These are phyloP conservation scores for Xiphias gladius DNA, from an alignment of 2,113 vertebrate genomes.

Conservation along the genomic window DNA sequence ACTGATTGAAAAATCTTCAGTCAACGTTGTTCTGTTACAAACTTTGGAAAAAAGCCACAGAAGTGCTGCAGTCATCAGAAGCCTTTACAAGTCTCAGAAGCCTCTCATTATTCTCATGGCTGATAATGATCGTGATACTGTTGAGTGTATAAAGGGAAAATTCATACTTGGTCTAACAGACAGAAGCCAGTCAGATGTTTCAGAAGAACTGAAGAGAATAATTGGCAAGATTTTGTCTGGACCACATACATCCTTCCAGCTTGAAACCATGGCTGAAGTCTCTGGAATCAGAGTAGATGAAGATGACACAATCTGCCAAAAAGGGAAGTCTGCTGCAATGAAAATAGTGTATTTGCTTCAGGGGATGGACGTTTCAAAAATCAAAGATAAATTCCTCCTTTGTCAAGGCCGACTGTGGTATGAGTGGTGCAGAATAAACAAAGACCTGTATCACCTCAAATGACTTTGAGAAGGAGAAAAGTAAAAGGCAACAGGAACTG, in stretches of 20 bases:
- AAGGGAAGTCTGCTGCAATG: conserved; percentile 62
- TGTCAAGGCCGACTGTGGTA: conserved; percentile 79
- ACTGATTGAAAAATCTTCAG: conserved; percentile 73
- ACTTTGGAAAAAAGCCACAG: conserved; percentile 37
- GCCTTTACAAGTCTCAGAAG: conserved; percentile 57
- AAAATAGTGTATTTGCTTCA: conserved; percentile 55
- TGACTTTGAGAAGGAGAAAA: conserved; percentile 72
- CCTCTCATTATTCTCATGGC: conserved; percentile 75
- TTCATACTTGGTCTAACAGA: conserved; percentile 73
- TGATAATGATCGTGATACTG: conserved; percentile 38
- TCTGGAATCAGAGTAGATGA: conserved; percentile 74
- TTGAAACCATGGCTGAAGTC: conserved; percentile 66
- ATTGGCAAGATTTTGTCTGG: conserved; percentile 66
- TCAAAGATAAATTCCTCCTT: conserved; percentile 66
- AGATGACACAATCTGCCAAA: conserved; percentile 47
- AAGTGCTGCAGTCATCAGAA: conserved; percentile 36
- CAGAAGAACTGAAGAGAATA: conserved; percentile 54
- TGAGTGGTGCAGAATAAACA: conserved; percentile 78
- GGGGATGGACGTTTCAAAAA: conserved; percentile 53
- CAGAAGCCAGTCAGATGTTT: conserved; percentile 76
- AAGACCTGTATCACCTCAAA: conserved; percentile 74
- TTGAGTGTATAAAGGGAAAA: conserved; percentile 11
- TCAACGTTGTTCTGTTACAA: conserved; percentile 76
- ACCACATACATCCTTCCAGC: conserved; percentile 25
- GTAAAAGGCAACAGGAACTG: conserved; percentile 71